Percentiles rank a stretch among this genome's conserved stretches.
These are phyloP conservation scores for Stenurella melanura DNA, from an alignment of 2,888 invertebrate genomes.

Conservation along the genomic window DNA sequence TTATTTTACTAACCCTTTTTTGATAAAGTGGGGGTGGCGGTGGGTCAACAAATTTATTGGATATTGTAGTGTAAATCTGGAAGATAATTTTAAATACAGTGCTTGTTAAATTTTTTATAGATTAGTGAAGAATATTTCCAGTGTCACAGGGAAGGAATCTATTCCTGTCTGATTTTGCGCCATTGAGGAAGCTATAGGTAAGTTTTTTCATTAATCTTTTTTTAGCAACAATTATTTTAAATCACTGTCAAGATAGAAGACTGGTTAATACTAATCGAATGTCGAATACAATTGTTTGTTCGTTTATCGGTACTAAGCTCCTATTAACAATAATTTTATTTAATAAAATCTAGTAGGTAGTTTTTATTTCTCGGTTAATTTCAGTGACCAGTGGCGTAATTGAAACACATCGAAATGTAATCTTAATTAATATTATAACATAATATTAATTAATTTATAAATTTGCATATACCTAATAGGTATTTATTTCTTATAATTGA, in stretches of 20 bases:
- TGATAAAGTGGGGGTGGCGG: too few relatives aligned
- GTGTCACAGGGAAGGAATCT: not conserved
- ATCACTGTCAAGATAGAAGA: not conserved
- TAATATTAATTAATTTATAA: too few relatives aligned
- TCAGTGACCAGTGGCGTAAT: not conserved
- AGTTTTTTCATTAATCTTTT: not conserved
- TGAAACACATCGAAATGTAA: not conserved
- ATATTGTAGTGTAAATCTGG: constrained; percentile 93
- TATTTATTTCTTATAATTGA: too few relatives aligned
- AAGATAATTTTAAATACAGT: constrained; percentile 58
- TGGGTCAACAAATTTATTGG: constrained; percentile 96
- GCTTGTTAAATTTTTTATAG: not conserved
- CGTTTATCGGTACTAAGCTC: not conserved
- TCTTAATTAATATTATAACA: not conserved
- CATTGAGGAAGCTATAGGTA: not conserved
- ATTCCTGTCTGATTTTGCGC: not conserved
- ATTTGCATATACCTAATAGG: too few relatives aligned
- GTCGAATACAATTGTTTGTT: not conserved
- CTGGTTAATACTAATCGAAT: not conserved
- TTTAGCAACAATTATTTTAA: not conserved
- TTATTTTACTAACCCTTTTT: too few relatives aligned
- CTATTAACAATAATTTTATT: not conserved
- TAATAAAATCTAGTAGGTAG: not conserved
- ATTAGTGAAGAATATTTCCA: not conserved
- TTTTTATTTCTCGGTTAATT: not conserved